Percentiles rank a stretch among this genome's conserved stretches.
phyloP scores from a whole-genome alignment of 1,140 invertebrate species.

The Nixonia krombeini region DNA sequence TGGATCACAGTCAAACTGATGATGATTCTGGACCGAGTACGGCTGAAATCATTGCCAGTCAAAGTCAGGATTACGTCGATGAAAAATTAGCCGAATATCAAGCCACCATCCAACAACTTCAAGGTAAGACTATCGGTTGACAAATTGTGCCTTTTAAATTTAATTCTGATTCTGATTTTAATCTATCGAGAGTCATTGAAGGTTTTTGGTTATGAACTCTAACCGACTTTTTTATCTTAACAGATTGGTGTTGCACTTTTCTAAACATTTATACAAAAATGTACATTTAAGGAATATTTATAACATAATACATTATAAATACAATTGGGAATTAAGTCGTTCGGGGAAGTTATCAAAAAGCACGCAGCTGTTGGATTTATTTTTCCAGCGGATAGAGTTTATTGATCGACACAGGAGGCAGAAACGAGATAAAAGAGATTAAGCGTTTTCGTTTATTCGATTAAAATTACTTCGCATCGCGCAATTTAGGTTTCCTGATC shows the following conservation, averaged over 20 bases:
- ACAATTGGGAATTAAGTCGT: too few relatives aligned
- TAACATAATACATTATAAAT: too few relatives aligned
- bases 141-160: not conserved
- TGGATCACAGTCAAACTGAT: conserved; percentile 78
- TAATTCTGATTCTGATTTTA: not conserved
- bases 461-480: too few relatives aligned
- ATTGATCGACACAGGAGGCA: not conserved
- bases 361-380: too few relatives aligned
- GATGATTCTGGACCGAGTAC: conserved; percentile 85
- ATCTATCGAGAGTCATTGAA: not conserved
- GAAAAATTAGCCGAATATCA: conserved; percentile 94
- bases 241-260: too few relatives aligned
- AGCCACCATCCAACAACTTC: conserved; percentile 89
- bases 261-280: too few relatives aligned
- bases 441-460: too few relatives aligned
- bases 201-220: too few relatives aligned
- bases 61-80: conserved; percentile 94
- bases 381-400: not conserved
- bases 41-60: conserved; percentile 91
- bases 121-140: conserved; percentile 79
- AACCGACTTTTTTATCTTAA: too few relatives aligned
- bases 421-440: not conserved
- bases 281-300: too few relatives aligned
- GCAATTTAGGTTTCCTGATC: too few relatives aligned
- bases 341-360: too few relatives aligned